Evolutionary conservation across 1,140 invertebrate genomes (phyloP).

Genomic region (Nymphalis io): DNA sequence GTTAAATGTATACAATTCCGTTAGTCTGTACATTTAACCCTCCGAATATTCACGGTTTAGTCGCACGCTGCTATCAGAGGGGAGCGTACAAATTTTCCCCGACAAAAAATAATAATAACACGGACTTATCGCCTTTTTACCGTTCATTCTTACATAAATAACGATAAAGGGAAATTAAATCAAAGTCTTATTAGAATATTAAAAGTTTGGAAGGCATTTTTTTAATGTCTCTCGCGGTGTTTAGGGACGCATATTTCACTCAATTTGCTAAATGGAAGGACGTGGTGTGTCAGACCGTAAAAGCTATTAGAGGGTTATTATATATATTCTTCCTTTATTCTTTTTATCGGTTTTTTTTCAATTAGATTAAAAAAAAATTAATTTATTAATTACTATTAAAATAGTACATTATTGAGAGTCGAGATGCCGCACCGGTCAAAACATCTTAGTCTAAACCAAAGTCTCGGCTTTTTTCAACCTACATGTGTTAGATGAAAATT

Average conservation of each 20-base stretch:
- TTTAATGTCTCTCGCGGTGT: conserved; percentile 74
- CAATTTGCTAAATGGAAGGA: conserved; percentile 77
- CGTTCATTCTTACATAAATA: conserved; percentile 77
- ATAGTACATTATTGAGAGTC: too few species aligned
- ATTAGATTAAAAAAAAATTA: neutral
- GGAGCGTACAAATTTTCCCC: conserved; percentile 48
- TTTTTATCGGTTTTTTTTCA: conserved; percentile 25
- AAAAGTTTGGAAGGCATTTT: conserved; percentile 75
- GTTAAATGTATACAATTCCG: conserved; percentile 5
- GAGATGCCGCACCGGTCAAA: too few species aligned
- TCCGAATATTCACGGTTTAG: conserved; percentile 23
- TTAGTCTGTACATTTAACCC: conserved; percentile 47
- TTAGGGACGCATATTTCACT: conserved; percentile 76
- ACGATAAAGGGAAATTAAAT: conserved; percentile 80
- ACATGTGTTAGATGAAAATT: too few species aligned
- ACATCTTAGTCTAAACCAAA: too few species aligned
- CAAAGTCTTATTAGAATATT: conserved; percentile 80
- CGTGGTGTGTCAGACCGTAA: conserved; percentile 50
- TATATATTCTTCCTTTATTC: conserved; percentile 41
- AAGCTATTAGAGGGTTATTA: conserved; percentile 56
- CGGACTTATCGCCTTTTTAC: conserved; percentile 75
- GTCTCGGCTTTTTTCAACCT: too few species aligned
- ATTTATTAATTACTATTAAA: too few species aligned
- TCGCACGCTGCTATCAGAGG: conserved; percentile 44
- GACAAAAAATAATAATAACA: conserved; percentile 67